phyloP scores from a whole-genome alignment of 2,113 vertebrate genomes.

The Nipponia nippon region DNA sequence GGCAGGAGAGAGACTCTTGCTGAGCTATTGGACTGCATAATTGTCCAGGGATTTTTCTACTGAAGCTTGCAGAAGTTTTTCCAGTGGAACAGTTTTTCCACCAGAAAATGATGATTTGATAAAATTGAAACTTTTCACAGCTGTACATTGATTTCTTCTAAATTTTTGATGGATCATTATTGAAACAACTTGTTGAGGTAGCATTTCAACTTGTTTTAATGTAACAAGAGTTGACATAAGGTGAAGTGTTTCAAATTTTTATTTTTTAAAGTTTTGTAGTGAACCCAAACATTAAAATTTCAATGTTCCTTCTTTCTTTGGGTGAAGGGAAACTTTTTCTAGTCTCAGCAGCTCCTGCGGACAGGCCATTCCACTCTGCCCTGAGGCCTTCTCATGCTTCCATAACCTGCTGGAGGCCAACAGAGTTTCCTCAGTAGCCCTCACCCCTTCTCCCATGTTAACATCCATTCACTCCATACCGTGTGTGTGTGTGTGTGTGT shows the following conservation, averaged over 20 bases:
- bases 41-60: constrained; percentile 19
- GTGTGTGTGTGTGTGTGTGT: no score
- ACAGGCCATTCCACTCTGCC: neutral
- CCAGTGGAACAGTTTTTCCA: constrained; percentile 24
- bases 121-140: constrained; percentile 32
- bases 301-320: neutral
- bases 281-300: neutral
- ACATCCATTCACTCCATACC: neutral
- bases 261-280: neutral
- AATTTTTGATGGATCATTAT: constrained; percentile 18
- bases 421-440: neutral
- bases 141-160: neutral
- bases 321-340: neutral
- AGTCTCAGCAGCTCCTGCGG: neutral
- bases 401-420: neutral
- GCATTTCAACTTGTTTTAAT: neutral
- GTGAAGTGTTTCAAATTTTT: neutral
- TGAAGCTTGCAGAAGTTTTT: constrained; percentile 27
- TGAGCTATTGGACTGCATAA: constrained; percentile 45
- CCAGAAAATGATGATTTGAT: constrained; percentile 39
- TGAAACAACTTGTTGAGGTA: constrained; percentile 12
- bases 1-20: constrained; percentile 4
- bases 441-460: neutral
- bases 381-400: neutral
- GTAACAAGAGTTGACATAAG: neutral